Evolutionary conservation across 2,797 vertebrate species (phyloP).

Genomic region (Propithecus perrieri): DNA sequence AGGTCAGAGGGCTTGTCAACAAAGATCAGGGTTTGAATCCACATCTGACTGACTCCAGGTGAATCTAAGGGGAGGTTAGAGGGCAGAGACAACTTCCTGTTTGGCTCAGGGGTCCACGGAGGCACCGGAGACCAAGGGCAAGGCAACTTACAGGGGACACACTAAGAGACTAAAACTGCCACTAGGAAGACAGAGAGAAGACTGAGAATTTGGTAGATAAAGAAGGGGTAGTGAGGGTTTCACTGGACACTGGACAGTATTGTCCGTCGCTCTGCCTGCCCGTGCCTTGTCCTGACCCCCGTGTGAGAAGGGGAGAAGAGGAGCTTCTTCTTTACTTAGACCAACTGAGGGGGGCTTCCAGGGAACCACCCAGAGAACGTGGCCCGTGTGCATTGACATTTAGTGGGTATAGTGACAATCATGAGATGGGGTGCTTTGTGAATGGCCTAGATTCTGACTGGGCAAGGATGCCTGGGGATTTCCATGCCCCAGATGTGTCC

Average conservation of each 20-base stretch:
- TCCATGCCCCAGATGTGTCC: background rate
- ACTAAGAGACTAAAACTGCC: background rate
- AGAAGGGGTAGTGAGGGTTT: background rate
- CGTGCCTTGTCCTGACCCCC: too few species aligned
- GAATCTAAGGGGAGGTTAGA: background rate
- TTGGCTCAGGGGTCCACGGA: background rate
- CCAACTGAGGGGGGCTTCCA: background rate
- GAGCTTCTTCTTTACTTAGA: background rate
- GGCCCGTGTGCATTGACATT: background rate
- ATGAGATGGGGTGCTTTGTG: background rate
- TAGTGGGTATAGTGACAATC: background rate
- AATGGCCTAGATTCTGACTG: background rate
- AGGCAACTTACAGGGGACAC: background rate
- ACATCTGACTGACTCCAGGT: background rate
- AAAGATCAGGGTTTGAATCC: background rate
- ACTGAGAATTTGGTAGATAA: background rate
- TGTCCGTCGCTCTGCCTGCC: background rate
- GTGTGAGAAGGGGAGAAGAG: background rate
- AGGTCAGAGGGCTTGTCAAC: background rate
- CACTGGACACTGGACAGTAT: background rate
- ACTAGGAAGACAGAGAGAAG: background rate
- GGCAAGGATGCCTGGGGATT: background rate
- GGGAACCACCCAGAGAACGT: background rate
- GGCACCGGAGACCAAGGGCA: background rate
- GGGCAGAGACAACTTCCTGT: conserved; percentile 5